Base-by-base conservation (phyloP, 2,113 vertebrate species). In the Fulmarus glacialis region DNA sequence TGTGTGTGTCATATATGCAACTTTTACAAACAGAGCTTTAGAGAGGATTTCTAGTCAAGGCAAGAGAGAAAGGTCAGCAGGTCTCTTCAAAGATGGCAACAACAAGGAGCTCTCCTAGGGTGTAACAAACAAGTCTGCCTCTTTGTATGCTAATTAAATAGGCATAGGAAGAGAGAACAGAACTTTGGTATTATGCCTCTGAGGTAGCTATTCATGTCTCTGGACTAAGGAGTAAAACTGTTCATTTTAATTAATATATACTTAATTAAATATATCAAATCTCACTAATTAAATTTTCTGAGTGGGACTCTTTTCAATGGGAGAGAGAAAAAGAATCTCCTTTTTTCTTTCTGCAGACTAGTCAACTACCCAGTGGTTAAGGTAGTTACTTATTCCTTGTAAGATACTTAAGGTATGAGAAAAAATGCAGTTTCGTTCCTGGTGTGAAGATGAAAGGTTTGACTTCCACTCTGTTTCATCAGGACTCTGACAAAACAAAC, bases 21-120 rank as follows among this genome's bases (percentile, higher is more conserved):
- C 26, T 64, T 88, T 72, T 59, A 19, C 11, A 68, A 77, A 38
- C 11, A 80, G 26, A 94, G 60, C 1, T 53, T 79, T 16, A 43
- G 12, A 66, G 6, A 42, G 1, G 47, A 52, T 68, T 89, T 89
- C 29, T 80, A 36, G 9, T 52, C 12, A 42, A 42, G 30, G 52
- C 2, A 55, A 63, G 6, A 60, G 26, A 48, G 9, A 77, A 62
- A 62, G 4, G 9, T 50, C 32, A 82, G 4, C 11, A 38, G 62
- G 15, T 34, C 4, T 72, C 18, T 82, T 82, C 60, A 82, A 85
- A 82, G 14, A 55, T 16, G 17, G 9, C 8, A 63, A 45, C 15
- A 78, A 27, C 1, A 0, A 6, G 22, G 8, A 89, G 24, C 2
- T 66, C 5, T 60, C 9, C 15, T 52, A n/a, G 20, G 3, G 1